These are phyloP conservation scores for Mionectes macconnelli DNA, from an alignment of 2,113 vertebrate genomes.

Conservation along the genomic window DNA sequence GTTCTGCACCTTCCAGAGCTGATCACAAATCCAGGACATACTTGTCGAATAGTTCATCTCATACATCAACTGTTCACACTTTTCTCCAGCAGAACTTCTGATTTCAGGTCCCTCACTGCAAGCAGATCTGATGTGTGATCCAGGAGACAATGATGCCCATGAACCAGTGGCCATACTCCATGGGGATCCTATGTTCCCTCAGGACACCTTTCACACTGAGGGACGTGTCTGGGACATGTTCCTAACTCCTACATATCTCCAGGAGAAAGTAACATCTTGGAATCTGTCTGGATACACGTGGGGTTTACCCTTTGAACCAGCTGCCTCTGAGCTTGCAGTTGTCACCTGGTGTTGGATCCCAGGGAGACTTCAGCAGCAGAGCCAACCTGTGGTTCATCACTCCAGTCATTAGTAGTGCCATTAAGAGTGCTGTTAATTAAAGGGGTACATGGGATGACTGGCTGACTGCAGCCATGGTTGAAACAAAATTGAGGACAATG, in stretches of 20 bases:
- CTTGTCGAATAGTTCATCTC: not conserved
- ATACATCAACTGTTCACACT: not conserved
- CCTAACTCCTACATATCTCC: not conserved
- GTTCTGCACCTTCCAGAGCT: not conserved
- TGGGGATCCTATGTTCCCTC: not conserved
- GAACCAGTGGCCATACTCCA: rapidly evolving
- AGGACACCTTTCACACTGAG: not conserved
- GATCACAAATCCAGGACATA: not conserved
- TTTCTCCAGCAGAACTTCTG: not conserved
- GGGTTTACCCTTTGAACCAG: not conserved
- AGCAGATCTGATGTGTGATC: rapidly evolving
- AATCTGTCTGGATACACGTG: not conserved
- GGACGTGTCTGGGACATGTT: not conserved
- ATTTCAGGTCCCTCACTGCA: not conserved
- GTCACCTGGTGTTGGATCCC: rapidly evolving
- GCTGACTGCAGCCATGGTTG: not conserved
- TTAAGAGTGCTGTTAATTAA: not conserved
- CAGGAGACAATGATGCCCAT: not conserved
- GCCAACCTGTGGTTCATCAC: not conserved
- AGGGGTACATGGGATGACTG: not conserved
- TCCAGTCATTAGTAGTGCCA: not conserved
- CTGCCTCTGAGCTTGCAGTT: not conserved
- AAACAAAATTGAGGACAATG: not conserved
- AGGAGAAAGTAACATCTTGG: not conserved
- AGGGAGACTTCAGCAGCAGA: not conserved